Evolutionary conservation across 2,797 vertebrate species (phyloP), one percentile per base, ranked within the genome.

Genomic region (Lateolabrax maculatus): DNA sequence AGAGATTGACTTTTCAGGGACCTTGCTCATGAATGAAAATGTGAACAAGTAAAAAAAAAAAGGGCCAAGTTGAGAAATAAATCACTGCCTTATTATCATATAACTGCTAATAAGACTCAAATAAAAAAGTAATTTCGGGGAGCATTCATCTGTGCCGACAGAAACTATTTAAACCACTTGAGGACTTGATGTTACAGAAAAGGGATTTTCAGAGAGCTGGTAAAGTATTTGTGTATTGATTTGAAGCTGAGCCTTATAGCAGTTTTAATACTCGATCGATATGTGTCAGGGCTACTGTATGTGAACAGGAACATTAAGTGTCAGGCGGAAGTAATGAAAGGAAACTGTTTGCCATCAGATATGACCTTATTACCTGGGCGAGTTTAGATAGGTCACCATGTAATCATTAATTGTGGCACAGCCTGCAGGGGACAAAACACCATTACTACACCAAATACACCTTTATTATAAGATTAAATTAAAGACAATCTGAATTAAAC

Each of bases 201-300:
- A 61, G 58, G 69, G 49, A 48, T 81, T 84, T 79, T 84, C 44
- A 39, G 61, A 77, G 70, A 55, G 83, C 70, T 71, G 83, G 44
- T 58, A 16, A 74, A 87, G 81, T 84, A 84, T 87, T 85, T 76
- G 81, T 79, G 80, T 83, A 91, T 92, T 72, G 88, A 90, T 90
- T 37, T 15, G 37, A 71, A 56, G 67, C 75, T 71, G 74, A 85
- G 80, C 49, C 74, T 67, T 74, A 64, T 70, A 72, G 79, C 52
- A 31, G 77, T 71, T 88, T 86, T 83, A 88, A 90, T 80, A 78
- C 85, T 39, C 7, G 11, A 75, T 92, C 87, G 34, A 92, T 91
- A 55, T 0, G 31, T 49, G 84, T 90, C 87, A 78, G 49, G 21
- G 76, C 82, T 67, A 70, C 87, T 77, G 80, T 74, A 52, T 67